A percentile compares a stretch with the other conserved stretches of the same genome.
Conservation (phyloP, 2,113 vertebrate genomes). For the Cyanocitta stelleri region DNA sequence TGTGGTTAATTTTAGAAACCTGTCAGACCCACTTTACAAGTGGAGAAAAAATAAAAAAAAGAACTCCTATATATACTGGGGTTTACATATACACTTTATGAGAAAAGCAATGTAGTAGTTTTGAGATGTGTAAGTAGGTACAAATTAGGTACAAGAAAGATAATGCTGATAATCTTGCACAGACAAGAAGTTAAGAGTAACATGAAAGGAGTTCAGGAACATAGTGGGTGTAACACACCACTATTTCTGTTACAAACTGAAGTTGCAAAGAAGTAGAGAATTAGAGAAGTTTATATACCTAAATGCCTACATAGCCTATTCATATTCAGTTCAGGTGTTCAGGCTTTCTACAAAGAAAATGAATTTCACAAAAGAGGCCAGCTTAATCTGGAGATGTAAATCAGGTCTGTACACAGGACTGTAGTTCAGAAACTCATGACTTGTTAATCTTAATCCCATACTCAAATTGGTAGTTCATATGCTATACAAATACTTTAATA, state of each 20-base stretch:
- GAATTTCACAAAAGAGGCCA: not conserved
- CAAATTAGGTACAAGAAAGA: not conserved
- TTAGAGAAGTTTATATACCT: not conserved
- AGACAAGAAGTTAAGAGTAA: not conserved
- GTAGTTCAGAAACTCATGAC: not conserved
- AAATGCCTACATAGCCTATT: not conserved
- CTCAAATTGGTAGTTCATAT: not conserved
- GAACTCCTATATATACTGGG: accelerated
- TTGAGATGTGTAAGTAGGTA: not conserved
- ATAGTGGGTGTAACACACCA: not conserved
- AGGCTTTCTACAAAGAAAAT: not conserved
- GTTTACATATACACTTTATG: accelerated
- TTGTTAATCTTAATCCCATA: not conserved
- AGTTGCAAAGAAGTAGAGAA: not conserved
- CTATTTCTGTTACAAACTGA: not conserved
- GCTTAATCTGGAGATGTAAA: not conserved
- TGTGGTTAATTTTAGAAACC: not conserved
- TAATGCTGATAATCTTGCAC: not conserved
- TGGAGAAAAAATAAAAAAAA: not conserved
- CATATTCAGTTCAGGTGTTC: not conserved
- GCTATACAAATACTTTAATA: not conserved
- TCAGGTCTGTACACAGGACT: not conserved
- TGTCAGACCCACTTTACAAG: not conserved
- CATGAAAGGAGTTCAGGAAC: not conserved
- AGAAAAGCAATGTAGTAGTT: not conserved